Evolutionary conservation across 2,113 vertebrate genomes (phyloP).

Genomic region (Paradoxurus hermaphroditus): DNA sequence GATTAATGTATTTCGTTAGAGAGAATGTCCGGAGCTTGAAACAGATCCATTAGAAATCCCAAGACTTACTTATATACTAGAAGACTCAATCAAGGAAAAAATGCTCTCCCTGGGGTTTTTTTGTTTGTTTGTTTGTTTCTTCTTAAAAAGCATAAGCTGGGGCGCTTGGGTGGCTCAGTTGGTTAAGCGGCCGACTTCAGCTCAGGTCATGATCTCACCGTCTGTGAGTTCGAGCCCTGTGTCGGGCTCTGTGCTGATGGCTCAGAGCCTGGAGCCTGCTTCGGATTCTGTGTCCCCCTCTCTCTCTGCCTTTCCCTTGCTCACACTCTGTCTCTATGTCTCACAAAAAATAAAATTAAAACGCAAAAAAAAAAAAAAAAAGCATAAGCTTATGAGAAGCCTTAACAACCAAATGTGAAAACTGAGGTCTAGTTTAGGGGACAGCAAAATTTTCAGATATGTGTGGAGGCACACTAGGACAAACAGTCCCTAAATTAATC

Average conservation of each 20-base stretch:
- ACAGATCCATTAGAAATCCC: background rate
- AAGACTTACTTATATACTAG: background rate
- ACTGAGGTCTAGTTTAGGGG: background rate
- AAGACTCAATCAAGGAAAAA: background rate
- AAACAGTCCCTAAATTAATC: background rate
- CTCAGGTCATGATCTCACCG: too few species aligned
- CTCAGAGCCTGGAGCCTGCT: too few species aligned
- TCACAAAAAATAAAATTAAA: too few species aligned
- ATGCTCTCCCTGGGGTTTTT: background rate
- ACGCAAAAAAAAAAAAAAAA: too few species aligned
- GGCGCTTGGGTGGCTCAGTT: too few species aligned
- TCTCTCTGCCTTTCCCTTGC: too few species aligned
- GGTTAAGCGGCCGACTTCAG: too few species aligned
- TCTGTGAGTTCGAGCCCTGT: too few species aligned
- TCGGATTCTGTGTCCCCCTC: too few species aligned
- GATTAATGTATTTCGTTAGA: background rate
- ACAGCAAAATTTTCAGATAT: background rate
- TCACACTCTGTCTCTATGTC: too few species aligned
- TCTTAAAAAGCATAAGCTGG: background rate
- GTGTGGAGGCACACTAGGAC: background rate
- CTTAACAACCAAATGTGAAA: background rate
- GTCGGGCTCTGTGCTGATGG: too few species aligned
- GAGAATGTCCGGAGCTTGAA: background rate
- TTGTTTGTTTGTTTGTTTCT: background rate
- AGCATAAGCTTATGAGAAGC: background rate